Percentiles rank a stretch among this genome's conserved stretches.
Conservation (phyloP, 1,140 invertebrate species). For the Oryzaephilus surinamensis region DNA sequence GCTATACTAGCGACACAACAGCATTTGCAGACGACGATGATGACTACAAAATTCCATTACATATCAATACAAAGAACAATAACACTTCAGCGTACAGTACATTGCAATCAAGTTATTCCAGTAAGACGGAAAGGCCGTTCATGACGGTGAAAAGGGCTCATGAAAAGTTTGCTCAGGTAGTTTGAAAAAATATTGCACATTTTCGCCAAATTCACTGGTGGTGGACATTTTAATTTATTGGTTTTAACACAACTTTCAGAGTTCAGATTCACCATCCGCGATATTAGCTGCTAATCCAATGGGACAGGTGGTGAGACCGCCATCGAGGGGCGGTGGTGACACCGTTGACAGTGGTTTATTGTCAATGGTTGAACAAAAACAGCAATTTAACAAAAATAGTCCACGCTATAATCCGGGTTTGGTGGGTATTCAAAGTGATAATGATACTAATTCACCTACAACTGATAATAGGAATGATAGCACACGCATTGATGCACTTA, state of each 20-base stretch:
- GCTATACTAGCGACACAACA: slow-evolving; percentile 68
- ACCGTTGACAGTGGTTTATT: slow-evolving; percentile 37
- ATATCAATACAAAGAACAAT: slow-evolving; percentile 45
- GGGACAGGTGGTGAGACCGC: slow-evolving; percentile 26
- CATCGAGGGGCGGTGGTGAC: slow-evolving; percentile 28
- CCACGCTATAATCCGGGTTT: slow-evolving; percentile 38
- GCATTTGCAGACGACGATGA: slow-evolving; percentile 61
- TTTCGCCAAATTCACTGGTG: not conserved
- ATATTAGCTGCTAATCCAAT: slow-evolving; percentile 28
- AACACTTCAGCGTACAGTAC: slow-evolving; percentile 13
- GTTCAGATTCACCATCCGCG: slow-evolving; percentile 22
- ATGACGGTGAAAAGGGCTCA: slow-evolving; percentile 53
- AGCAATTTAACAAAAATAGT: slow-evolving; percentile 18
- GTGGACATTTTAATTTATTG: no score
- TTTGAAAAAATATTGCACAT: no score
- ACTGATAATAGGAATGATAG: slow-evolving; percentile 21
- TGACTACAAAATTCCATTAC: slow-evolving; percentile 52
- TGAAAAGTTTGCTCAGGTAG: slow-evolving; percentile 38
- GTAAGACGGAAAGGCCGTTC: slow-evolving; percentile 46
- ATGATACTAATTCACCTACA: slow-evolving; percentile 14
- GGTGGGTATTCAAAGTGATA: slow-evolving; percentile 29
- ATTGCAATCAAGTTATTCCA: slow-evolving; percentile 8
- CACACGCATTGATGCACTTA: slow-evolving; percentile 31
- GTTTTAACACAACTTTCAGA: slow-evolving; percentile 28
- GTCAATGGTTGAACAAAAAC: slow-evolving; percentile 37